These are phyloP conservation scores for Caenorhabditis plicata DNA, from an alignment of 2,888 invertebrate genomes.

Conservation along the genomic window DNA sequence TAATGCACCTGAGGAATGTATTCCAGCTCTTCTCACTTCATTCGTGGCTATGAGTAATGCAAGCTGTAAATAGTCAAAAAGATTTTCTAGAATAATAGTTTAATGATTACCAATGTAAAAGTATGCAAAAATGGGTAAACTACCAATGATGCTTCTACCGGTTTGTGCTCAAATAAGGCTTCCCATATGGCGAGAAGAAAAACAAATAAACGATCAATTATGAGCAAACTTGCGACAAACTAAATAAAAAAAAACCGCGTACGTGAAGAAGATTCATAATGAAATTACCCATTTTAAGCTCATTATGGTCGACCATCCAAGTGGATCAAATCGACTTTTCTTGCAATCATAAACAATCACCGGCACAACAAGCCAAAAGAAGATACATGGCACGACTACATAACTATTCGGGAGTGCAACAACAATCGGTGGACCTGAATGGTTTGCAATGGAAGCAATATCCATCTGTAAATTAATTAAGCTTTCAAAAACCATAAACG, in stretches of 20 bases:
- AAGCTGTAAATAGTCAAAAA: conserved; percentile 14
- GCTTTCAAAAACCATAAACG: background rate
- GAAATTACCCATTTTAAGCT: conserved; percentile 51
- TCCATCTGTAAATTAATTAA: conserved; percentile 11
- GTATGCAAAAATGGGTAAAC: conserved; percentile 53
- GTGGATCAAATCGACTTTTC: conserved; percentile 22
- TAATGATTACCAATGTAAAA: conserved; percentile 48
- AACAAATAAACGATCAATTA: conserved; percentile 30
- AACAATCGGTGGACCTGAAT: conserved; percentile 22
- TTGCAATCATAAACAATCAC: conserved; percentile 49
- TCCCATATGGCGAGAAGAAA: conserved; percentile 50
- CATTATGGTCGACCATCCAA: conserved; percentile 55
- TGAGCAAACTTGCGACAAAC: conserved; percentile 30
- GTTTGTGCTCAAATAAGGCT: conserved; percentile 30
- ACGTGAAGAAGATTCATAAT: background rate
- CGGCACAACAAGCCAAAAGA: conserved; percentile 56
- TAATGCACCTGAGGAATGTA: conserved; percentile 84
- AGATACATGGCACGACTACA: conserved; percentile 49
- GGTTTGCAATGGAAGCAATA: conserved; percentile 9
- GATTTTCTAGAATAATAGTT: background rate
- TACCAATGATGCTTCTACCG: conserved; percentile 48
- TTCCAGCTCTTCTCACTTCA: conserved; percentile 77
- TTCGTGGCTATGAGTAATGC: conserved; percentile 35
- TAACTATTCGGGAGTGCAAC: conserved; percentile 21
- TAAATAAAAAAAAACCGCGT: conserved; percentile 2